These are phyloP conservation scores for Lonchura striata DNA, from an alignment of 2,113 vertebrate genomes.

Conservation along the genomic window DNA sequence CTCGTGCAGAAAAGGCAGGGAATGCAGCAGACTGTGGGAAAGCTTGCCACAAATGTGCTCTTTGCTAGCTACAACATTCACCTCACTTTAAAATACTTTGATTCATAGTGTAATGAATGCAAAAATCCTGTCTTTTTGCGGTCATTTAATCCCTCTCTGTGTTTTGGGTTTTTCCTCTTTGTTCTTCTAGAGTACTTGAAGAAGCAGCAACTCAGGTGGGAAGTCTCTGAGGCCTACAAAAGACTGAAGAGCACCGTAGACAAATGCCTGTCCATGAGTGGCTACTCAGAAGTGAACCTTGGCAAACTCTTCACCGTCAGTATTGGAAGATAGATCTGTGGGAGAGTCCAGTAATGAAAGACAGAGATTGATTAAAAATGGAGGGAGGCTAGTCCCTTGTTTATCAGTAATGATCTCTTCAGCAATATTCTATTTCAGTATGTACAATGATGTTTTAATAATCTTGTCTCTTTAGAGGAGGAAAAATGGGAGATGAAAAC, in stretches of 20 bases:
- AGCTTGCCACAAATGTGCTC: neutral
- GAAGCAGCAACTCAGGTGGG: neutral
- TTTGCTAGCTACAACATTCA: neutral
- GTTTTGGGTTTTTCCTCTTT: neutral
- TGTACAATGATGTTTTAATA: neutral
- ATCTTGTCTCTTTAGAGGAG: neutral
- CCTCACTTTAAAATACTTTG: rapidly evolving
- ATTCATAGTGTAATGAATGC: neutral
- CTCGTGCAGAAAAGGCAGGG: neutral
- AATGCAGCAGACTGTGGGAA: neutral
- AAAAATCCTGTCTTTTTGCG: neutral
- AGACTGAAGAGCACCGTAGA: constrained; percentile 85
- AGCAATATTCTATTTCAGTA: neutral
- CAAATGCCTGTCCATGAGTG: constrained; percentile 81
- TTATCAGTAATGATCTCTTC: neutral
- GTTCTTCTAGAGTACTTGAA: constrained; percentile 59
- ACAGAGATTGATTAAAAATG: neutral
- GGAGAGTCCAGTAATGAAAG: constrained; percentile 1
- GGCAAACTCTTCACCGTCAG: constrained; percentile 82
- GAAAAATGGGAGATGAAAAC: neutral
- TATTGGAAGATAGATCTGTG: constrained; percentile 49
- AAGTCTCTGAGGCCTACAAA: constrained; percentile 76
- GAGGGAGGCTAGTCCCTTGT: neutral
- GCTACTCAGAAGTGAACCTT: constrained; percentile 94
- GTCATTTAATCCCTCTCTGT: constrained; percentile 18